Evolutionary conservation across 2,888 invertebrate species (phyloP).

Genomic region (Apotomis turbidana): DNA sequence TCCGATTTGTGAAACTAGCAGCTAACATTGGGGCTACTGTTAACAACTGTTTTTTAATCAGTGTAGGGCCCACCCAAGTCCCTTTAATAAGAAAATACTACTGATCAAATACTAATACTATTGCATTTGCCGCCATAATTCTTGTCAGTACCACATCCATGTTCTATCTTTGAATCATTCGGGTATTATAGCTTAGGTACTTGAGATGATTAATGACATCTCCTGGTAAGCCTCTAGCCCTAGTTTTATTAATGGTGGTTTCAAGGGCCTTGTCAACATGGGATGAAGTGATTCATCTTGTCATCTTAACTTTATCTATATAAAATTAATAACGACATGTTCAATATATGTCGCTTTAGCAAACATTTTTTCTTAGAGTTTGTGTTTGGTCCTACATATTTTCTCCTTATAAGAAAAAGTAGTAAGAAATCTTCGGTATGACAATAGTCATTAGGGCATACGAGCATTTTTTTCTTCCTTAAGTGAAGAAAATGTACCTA

Average conservation of each 20-base stretch:
- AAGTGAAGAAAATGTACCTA: no score
- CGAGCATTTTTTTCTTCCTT: no score
- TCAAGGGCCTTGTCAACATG: conserved; percentile 18
- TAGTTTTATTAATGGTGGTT: conserved; percentile 16
- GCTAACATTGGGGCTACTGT: no score
- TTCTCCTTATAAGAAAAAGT: no score
- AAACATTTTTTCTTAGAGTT: not conserved
- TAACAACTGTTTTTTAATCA: no score
- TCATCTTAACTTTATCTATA: not conserved
- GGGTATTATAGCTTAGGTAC: conserved; percentile 2
- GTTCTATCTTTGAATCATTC: not conserved
- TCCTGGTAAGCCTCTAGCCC: conserved; percentile 19
- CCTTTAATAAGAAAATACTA: not conserved
- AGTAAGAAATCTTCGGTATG: no score
- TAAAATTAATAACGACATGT: not conserved
- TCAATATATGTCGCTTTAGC: not conserved
- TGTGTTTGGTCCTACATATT: no score
- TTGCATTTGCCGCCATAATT: not conserved
- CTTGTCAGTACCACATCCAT: conserved; percentile 7
- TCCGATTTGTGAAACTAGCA: no score
- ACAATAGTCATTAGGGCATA: no score
- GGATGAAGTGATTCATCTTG: conserved; percentile 10
- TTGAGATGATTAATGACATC: conserved; percentile 23
- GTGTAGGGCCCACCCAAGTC: no score
- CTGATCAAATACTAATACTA: no score